Evolutionary conservation across 1,140 invertebrate genomes (phyloP), one percentile per base, ranked within the genome.

Genomic region (Trinorchestia longiramus): DNA sequence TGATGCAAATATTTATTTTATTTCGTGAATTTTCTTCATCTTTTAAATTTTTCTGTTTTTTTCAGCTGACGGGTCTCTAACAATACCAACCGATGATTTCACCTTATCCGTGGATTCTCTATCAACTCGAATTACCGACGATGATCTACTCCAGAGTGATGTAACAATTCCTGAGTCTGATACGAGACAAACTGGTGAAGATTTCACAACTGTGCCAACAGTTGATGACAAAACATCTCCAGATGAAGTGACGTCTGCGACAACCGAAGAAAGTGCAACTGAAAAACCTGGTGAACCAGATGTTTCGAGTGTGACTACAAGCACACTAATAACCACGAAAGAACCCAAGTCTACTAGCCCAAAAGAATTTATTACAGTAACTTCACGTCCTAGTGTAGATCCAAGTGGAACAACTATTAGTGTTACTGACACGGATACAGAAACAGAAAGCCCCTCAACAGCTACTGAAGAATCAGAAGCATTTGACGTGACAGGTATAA

Each of bases 251-350:
- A 77, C 8, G 62, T 77, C 62, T 77, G 62, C 28, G 28, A 77
- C 62, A 77, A 36, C 36, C 36, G 62, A 77, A 77, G 28, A 77
- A 36, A 36, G 28, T 28, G 62, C 28, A 77, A 77, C 62, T 96
- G 96, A 96, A 95, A 92, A 95, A 96, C n/a, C 95, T 95, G 94
- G 95, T 95, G 95, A 96, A 43, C 53, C 94, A 45, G 62, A 77
- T 77, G 62, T 77, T 23, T 36, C 62, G 11, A 77, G 62, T 28
- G 62, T 77, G 28, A 77, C 62, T 3, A 77, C 62, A 77, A 77
- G 62, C 62, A 15, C 62, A 3, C 15, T 19, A 23, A 36, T 77
- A 77, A 77, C 15, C 62, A 23, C 62, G 62, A 36, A 77, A 36
- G 15, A 36, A 77, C 62, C 62, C 36, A 28, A 77, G 28, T 77